Base-by-base conservation (phyloP, 2,888 invertebrate genomes). In the Baronia brevicornis region DNA sequence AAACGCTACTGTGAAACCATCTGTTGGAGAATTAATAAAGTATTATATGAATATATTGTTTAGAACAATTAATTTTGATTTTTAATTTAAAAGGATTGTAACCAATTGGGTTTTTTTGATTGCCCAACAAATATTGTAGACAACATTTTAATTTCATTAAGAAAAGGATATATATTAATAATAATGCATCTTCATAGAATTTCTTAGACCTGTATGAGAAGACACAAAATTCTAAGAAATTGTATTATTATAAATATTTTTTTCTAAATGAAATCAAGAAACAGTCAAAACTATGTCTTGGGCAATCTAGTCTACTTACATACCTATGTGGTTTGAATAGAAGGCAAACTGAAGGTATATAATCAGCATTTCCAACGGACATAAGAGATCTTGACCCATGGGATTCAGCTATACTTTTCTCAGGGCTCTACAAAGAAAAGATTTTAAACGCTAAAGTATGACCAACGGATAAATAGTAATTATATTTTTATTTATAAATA, bases 1-100 rank as follows among this genome's bases (percentile, higher is more conserved):
- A 46, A n/a, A 82, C 54, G 22, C 84, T 79, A 39, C 70, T 70
- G 3, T 74, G 70, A 41, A 84, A 80, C 84, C 84, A 84, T 40
- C 80, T 78, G 54, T 15, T 60, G 61, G n/a, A n/a, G n/a, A n/a
- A n/a, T n/a, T n/a, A n/a, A n/a, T n/a, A n/a, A n/a, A n/a, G n/a
- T n/a, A n/a, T n/a, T n/a, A n/a, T n/a, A n/a, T n/a, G n/a, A n/a
- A n/a, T n/a, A n/a, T n/a, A n/a, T n/a, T n/a, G n/a, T n/a, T n/a
- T n/a, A n/a, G n/a, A n/a, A n/a, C n/a, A n/a, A n/a, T n/a, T n/a
- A n/a, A n/a, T n/a, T n/a, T n/a, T n/a, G n/a, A n/a, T n/a, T n/a
- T n/a, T n/a, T n/a, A n/a, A n/a, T n/a, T n/a, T n/a, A n/a, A n/a
- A n/a, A n/a, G n/a, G n/a, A n/a, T n/a, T n/a, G n/a, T n/a, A 24